These are phyloP conservation scores for Periophthalmus magnuspinnatus DNA, from an alignment of 2,797 vertebrate species.

Conservation along the genomic window DNA sequence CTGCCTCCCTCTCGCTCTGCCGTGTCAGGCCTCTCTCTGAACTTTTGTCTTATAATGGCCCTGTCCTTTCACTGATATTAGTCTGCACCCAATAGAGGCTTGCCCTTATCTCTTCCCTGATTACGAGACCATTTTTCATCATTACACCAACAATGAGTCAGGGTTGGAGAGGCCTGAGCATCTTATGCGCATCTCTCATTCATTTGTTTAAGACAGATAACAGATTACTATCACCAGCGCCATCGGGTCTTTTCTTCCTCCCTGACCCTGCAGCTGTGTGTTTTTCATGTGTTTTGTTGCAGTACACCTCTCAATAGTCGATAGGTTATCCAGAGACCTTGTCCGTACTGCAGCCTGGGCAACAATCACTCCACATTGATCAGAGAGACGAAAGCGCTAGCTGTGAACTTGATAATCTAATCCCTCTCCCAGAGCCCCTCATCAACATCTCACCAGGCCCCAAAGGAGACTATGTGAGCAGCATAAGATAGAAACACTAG, in stretches of 20 bases:
- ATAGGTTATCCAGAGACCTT: slow-evolving; percentile 83
- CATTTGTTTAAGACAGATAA: slow-evolving; percentile 56
- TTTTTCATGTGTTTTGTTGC: slow-evolving; percentile 53
- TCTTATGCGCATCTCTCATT: slow-evolving; percentile 46
- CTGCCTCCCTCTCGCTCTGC: no score
- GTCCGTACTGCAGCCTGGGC: slow-evolving; percentile 59
- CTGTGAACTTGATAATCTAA: slow-evolving; percentile 81
- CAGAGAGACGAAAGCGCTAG: slow-evolving; percentile 63
- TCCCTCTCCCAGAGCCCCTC: slow-evolving; percentile 67
- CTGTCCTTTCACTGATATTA: slow-evolving; percentile 39
- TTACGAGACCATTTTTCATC: slow-evolving; percentile 64
- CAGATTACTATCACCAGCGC: slow-evolving; percentile 35
- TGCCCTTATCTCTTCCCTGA: slow-evolving; percentile 47
- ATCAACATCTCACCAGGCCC: slow-evolving; percentile 57
- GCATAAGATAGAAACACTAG: slow-evolving; percentile 51
- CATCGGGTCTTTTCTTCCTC: slow-evolving; percentile 24
- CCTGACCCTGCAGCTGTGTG: slow-evolving; percentile 23
- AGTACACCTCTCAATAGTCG: slow-evolving; percentile 56
- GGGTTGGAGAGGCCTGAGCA: slow-evolving; percentile 42
- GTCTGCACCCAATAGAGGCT: slow-evolving; percentile 40
- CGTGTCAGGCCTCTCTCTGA: slow-evolving; percentile 6
- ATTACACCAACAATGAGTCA: slow-evolving; percentile 58
- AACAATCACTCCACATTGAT: slow-evolving; percentile 78
- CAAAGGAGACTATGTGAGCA: slow-evolving; percentile 43
- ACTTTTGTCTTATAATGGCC: slow-evolving; percentile 38